Evolutionary conservation across 2,797 vertebrate species (phyloP).

Genomic region (Pristis pectinata): DNA sequence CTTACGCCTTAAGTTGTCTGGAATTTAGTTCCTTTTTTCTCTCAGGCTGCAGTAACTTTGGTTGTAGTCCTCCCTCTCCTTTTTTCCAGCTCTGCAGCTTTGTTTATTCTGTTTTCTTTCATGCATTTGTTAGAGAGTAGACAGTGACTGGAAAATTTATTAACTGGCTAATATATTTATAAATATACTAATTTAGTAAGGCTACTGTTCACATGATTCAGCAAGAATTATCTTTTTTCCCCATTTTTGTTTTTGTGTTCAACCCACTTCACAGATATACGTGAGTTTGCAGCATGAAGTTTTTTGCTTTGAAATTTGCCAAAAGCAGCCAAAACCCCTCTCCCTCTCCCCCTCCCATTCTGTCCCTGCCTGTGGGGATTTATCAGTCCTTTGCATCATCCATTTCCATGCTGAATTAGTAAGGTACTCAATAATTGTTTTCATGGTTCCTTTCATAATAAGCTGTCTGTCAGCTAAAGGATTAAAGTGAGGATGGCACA

Average conservation of each 20-base stretch:
- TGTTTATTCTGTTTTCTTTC: background rate
- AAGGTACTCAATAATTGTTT: background rate
- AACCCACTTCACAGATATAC: background rate
- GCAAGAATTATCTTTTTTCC: background rate
- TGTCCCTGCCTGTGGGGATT: background rate
- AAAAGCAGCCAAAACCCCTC: background rate
- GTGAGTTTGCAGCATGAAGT: background rate
- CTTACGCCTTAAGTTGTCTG: background rate
- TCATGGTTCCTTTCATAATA: background rate
- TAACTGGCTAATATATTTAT: background rate
- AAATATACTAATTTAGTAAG: background rate
- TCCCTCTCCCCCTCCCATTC: background rate
- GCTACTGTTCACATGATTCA: background rate
- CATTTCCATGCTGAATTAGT: background rate
- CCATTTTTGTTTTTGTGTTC: background rate
- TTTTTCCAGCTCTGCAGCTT: background rate
- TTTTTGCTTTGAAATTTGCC: background rate
- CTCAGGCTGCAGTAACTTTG: background rate
- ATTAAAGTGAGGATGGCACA: background rate
- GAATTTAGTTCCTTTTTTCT: background rate
- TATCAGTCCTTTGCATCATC: background rate
- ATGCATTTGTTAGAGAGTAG: background rate
- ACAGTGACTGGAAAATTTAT: background rate
- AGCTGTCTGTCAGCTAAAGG: background rate
- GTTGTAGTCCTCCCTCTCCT: background rate